A percentile compares a stretch with the other conserved stretches of the same genome.
Conservation (phyloP, 2,797 vertebrate genomes). For the Tapirus indicus region DNA sequence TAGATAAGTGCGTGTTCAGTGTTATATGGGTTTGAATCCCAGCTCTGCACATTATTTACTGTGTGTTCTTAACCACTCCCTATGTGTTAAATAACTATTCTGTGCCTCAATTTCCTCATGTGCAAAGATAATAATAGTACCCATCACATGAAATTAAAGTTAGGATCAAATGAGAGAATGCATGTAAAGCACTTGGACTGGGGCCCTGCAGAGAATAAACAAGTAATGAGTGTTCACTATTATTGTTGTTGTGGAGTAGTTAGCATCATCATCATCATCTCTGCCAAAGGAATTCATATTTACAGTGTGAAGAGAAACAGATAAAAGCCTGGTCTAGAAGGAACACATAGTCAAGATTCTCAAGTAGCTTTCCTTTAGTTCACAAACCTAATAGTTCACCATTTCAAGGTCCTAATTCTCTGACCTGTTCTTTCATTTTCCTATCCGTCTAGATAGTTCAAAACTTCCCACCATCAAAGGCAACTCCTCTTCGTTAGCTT, state of each 20-base stretch:
- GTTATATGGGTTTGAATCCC: background rate
- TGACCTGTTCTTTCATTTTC: conserved; percentile 27
- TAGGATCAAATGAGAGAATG: background rate
- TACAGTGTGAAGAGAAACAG: conserved; percentile 20
- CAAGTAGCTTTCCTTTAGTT: background rate
- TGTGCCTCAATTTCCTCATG: background rate
- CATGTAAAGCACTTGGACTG: background rate
- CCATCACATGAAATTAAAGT: background rate
- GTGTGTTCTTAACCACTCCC: background rate
- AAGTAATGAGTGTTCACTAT: background rate
- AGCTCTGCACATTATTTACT: background rate
- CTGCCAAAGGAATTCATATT: background rate
- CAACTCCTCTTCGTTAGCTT: conserved; percentile 41
- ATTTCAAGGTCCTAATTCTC: background rate
- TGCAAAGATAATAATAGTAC: background rate
- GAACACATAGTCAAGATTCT: background rate
- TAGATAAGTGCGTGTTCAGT: background rate
- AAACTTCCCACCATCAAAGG: conserved; percentile 41
- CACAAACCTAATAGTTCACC: background rate
- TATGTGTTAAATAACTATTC: background rate
- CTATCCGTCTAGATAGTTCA: background rate
- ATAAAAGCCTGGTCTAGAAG: background rate
- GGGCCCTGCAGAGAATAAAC: background rate
- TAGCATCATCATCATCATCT: background rate
- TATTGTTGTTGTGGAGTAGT: background rate